phyloP scores from a whole-genome alignment of 2,888 invertebrate genomes.

The Nudaria mundana region DNA sequence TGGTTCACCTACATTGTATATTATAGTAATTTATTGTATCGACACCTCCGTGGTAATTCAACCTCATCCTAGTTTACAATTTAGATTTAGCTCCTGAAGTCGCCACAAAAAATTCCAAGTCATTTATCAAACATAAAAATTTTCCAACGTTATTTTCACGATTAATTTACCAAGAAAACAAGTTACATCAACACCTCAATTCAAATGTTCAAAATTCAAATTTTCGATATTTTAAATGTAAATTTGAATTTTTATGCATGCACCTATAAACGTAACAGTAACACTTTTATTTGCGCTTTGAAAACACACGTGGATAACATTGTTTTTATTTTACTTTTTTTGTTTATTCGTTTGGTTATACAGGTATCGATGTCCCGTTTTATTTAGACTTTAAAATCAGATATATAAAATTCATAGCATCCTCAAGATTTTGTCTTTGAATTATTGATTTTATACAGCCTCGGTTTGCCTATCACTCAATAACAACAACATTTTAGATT shows the following conservation, averaged over 20 bases:
- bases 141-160: constrained; percentile 42
- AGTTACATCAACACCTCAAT: constrained; percentile 38
- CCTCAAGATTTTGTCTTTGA: constrained; percentile 21
- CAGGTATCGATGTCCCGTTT: constrained; percentile 40
- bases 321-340: constrained; percentile 23
- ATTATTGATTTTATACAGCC: constrained; percentile 1
- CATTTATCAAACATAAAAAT: constrained; percentile 25
- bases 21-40: too few species aligned
- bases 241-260: constrained; percentile 49
- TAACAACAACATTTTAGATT: background rate
- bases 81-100: background rate
- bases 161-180: constrained; percentile 54
- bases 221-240: constrained; percentile 45
- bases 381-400: constrained; percentile 51
- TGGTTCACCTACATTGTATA: too few species aligned
- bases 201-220: constrained; percentile 45
- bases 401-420: constrained; percentile 46
- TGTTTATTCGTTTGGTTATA: constrained; percentile 20
- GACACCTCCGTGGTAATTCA: background rate
- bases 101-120: constrained; percentile 20
- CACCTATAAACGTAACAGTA: constrained; percentile 29
- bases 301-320: constrained; percentile 30
- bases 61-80: background rate
- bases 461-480: background rate
- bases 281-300: constrained; percentile 36